Conservation (phyloP, 92 coral and sea anemone species). For the Anthopleura xanthogrammica region DNA sequence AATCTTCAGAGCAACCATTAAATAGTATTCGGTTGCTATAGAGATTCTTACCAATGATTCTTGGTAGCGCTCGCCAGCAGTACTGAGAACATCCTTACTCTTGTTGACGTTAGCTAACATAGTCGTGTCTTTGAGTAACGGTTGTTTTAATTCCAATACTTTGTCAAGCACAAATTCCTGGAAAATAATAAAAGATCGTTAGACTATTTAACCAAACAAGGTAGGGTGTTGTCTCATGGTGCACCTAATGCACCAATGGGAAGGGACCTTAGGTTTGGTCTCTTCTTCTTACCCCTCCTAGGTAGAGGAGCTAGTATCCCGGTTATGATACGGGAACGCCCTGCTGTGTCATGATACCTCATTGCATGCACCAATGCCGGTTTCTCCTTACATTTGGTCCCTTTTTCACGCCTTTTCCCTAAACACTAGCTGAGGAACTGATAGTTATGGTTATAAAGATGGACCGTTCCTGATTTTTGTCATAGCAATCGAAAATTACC, state of each 20-base stretch:
- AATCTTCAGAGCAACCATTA: neutral
- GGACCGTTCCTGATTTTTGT: neutral
- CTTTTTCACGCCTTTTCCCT: neutral
- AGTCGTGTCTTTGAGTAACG: slow-evolving; percentile 72
- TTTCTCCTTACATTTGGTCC: too few relatives aligned
- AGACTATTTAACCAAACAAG: neutral
- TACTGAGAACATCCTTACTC: slow-evolving; percentile 61
- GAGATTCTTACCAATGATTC: slow-evolving; percentile 71
- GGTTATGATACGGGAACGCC: too few relatives aligned
- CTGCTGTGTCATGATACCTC: too few relatives aligned
- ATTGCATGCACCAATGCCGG: too few relatives aligned
- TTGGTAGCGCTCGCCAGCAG: slow-evolving; percentile 66
- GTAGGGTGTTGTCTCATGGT: too few relatives aligned
- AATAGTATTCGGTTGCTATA: neutral
- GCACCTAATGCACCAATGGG: too few relatives aligned
- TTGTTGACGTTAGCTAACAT: slow-evolving; percentile 61
- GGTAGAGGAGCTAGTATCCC: too few relatives aligned
- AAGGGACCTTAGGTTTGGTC: too few relatives aligned
- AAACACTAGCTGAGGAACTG: neutral
- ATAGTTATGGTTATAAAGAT: too few relatives aligned
- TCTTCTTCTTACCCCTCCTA: too few relatives aligned
- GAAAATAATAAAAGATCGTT: neutral
- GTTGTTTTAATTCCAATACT: slow-evolving; percentile 61
- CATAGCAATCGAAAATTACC: slow-evolving; percentile 31
- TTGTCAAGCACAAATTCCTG: slow-evolving; percentile 76